phyloP scores from a whole-genome alignment of 2,888 invertebrate genomes.

The Dysmachus trigonus region DNA sequence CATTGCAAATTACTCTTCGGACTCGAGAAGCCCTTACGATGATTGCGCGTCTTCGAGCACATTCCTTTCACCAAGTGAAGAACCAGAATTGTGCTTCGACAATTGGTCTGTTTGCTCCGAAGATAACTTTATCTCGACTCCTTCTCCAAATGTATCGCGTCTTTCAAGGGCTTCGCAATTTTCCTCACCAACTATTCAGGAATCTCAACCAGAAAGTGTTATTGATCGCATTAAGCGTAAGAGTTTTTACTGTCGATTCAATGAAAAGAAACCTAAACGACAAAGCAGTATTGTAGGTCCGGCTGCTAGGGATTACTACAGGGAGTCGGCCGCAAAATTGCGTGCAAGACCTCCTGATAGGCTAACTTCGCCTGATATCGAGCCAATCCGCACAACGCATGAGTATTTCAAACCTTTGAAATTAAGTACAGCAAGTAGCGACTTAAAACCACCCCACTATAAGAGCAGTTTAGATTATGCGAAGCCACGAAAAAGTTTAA shows the following conservation, averaged over 20 bases:
- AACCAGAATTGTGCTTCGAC: conserved; percentile 68
- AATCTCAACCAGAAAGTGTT: conserved; percentile 75
- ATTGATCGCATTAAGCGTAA: conserved; percentile 87
- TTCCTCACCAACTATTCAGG: conserved; percentile 60
- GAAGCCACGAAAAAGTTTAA: conserved; percentile 59
- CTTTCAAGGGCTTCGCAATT: conserved; percentile 65
- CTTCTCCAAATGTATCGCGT: conserved; percentile 62
- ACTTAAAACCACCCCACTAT: conserved; percentile 60
- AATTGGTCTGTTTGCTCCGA: conserved; percentile 75
- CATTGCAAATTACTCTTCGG: conserved; percentile 62
- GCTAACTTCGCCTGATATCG: conserved; percentile 59
- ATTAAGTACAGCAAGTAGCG: conserved; percentile 60
- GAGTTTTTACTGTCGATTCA: conserved; percentile 89
- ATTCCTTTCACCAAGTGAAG: conserved; percentile 71
- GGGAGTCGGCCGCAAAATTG: conserved; percentile 54
- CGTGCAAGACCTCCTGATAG: conserved; percentile 52
- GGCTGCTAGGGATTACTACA: conserved; percentile 69
- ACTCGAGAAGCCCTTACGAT: conserved; percentile 62
- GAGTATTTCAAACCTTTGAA: conserved; percentile 61
- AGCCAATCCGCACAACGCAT: conserved; percentile 52
- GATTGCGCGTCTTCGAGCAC: conserved; percentile 64
- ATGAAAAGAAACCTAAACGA: conserved; percentile 79
- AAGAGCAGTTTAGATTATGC: conserved; percentile 56
- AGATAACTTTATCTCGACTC: conserved; percentile 60
- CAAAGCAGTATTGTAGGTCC: conserved; percentile 75